Conservation (phyloP, 2,888 invertebrate genomes). For the Poecilus cupreus region DNA sequence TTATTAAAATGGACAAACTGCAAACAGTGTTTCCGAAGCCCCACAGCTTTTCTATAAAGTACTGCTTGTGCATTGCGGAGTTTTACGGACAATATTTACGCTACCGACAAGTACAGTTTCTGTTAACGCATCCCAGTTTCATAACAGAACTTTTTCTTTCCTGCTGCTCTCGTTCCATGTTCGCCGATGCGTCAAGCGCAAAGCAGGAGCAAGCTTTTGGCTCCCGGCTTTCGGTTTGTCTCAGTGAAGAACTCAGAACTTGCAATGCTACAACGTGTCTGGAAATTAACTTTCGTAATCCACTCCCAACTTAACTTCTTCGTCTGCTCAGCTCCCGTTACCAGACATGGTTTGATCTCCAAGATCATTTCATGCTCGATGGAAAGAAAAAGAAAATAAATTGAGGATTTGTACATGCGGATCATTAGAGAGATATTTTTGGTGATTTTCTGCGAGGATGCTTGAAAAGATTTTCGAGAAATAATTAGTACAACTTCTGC, state of each 20-base stretch:
- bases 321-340: background rate
- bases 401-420: background rate
- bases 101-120: no score
- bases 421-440: background rate
- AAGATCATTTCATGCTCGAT: constrained; percentile 23
- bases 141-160: background rate
- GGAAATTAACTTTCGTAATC: constrained; percentile 23
- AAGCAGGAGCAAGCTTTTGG: no score
- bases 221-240: no score
- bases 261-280: constrained; percentile 1
- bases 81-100: no score
- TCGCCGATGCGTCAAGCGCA: background rate
- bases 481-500: no score
- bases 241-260: no score
- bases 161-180: background rate
- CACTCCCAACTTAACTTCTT: constrained; percentile 2
- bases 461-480: no score
- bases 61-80: no score
- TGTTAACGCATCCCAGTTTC: no score
- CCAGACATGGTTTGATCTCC: background rate
- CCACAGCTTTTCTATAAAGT: no score
- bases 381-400: constrained; percentile 12
- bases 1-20: no score
- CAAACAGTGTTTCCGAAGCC: no score
- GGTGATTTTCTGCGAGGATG: background rate